phyloP scores from a whole-genome alignment of 2,888 invertebrate genomes.

The Lepidochrysops patricia region DNA sequence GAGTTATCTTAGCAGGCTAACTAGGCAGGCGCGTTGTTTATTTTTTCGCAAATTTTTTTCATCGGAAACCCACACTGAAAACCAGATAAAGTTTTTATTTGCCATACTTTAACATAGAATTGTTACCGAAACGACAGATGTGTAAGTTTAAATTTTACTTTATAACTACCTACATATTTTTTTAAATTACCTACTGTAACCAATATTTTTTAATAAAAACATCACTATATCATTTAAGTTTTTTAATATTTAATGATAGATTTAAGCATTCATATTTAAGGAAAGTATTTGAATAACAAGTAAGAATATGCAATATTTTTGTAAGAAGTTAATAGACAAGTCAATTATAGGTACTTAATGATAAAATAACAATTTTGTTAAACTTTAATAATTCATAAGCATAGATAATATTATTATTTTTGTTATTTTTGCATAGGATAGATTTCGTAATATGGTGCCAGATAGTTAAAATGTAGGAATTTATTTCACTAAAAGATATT shows the following conservation, averaged over 20 bases:
- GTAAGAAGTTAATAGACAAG: background rate
- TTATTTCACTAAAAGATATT: background rate
- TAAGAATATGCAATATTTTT: background rate
- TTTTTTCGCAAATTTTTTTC: background rate
- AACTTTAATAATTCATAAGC: background rate
- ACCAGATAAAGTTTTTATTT: background rate
- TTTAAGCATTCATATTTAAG: background rate
- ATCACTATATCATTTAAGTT: background rate
- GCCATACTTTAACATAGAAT: background rate
- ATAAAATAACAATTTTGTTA: background rate
- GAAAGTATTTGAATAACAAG: background rate
- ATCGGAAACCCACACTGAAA: background rate
- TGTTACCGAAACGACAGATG: background rate
- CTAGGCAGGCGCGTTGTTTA: constrained; percentile 29
- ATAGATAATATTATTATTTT: background rate
- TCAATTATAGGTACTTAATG: too few relatives aligned
- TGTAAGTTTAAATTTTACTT: background rate
- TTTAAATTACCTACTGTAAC: background rate
- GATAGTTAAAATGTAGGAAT: background rate
- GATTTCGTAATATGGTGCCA: background rate
- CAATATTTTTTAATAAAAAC: background rate
- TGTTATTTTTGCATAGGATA: background rate
- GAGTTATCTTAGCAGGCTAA: constrained; percentile 20
- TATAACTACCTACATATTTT: background rate
- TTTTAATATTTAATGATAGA: background rate